Percentiles rank a stretch among this genome's conserved stretches.
Conservation (phyloP, 1,140 invertebrate genomes). For the Sinella curviseta region DNA sequence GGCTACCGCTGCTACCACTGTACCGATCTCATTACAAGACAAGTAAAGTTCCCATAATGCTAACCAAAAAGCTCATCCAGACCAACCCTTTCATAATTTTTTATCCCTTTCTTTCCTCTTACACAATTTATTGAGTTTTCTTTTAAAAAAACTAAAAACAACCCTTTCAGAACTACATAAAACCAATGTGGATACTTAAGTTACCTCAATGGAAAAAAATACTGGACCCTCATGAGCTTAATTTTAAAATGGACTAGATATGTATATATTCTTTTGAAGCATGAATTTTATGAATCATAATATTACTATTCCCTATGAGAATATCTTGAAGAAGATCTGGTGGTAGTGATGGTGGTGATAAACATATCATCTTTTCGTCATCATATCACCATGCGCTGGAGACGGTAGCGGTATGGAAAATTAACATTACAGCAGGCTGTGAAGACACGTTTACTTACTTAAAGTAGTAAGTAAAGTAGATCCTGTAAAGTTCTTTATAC, state of each 20-base stretch:
- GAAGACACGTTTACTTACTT: slow-evolving; percentile 20
- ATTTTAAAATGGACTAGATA: no score
- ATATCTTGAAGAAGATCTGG: no score
- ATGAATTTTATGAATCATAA: no score
- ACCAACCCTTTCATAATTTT: slow-evolving; percentile 6
- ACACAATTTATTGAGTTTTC: slow-evolving; percentile 18
- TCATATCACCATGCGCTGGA: no score
- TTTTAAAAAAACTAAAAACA: neutral
- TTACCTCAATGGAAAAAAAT: slow-evolving; percentile 14
- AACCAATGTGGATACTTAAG: slow-evolving; percentile 17
- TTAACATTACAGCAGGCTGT: neutral
- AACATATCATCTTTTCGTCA: neutral
- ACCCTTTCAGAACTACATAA: neutral
- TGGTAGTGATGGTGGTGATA: neutral
- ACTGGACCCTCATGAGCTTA: no score
- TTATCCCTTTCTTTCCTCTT: neutral
- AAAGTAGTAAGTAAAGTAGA: no score
- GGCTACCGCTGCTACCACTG: neutral
- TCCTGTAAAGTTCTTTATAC: no score
- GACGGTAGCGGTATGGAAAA: neutral
- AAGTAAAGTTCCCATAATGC: neutral
- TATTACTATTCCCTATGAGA: no score
- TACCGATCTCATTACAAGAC: neutral
- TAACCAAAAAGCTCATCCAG: neutral
- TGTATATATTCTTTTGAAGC: neutral